A percentile compares a stretch with the other conserved stretches of the same genome.
Evolutionary conservation across 2,888 invertebrate species (phyloP).

Genomic region (Eucriotettix oculatus): DNA sequence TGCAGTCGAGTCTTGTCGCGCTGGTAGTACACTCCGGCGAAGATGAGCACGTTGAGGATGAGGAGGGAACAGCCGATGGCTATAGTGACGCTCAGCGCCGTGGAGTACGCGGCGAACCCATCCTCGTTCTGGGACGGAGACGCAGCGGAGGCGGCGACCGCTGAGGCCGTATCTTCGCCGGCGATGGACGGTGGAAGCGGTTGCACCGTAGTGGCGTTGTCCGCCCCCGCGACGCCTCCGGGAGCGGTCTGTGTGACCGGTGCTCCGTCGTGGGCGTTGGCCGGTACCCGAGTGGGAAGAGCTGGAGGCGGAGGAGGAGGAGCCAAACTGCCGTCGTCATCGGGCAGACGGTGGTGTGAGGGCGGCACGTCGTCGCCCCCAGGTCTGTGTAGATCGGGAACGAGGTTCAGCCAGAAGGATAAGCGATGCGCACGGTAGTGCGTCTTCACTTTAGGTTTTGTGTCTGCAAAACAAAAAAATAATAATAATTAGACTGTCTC

Average conservation of each 20-base stretch:
- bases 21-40: constrained; percentile 89
- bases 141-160: constrained; percentile 10
- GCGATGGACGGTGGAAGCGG: background rate
- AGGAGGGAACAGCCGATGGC: constrained; percentile 87
- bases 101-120: constrained; percentile 78
- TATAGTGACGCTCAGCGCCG: constrained; percentile 81
- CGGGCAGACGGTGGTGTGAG: constrained; percentile 68
- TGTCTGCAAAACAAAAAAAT: constrained; percentile 40
- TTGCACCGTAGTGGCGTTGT: background rate
- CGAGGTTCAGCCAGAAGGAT: constrained; percentile 88
- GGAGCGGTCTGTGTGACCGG: constrained; percentile 17
- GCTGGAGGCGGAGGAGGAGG: constrained; percentile 22
- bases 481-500: too few species aligned
- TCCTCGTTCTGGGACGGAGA: constrained; percentile 35
- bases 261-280: constrained; percentile 14
- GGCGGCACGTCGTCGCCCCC: constrained; percentile 73
- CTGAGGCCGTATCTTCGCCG: constrained; percentile 24
- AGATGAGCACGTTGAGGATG: constrained; percentile 81
- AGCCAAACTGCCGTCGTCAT: constrained; percentile 39
- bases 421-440: constrained; percentile 87
- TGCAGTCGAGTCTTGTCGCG: constrained; percentile 61
- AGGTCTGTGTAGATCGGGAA: constrained; percentile 79
- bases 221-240: background rate
- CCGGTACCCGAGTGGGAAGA: constrained; percentile 19
- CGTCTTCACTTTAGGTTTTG: constrained; percentile 77